A percentile compares a stretch with the other conserved stretches of the same genome.
Conservation (phyloP, 2,797 vertebrate genomes). For the Ctenopoma multispine region DNA sequence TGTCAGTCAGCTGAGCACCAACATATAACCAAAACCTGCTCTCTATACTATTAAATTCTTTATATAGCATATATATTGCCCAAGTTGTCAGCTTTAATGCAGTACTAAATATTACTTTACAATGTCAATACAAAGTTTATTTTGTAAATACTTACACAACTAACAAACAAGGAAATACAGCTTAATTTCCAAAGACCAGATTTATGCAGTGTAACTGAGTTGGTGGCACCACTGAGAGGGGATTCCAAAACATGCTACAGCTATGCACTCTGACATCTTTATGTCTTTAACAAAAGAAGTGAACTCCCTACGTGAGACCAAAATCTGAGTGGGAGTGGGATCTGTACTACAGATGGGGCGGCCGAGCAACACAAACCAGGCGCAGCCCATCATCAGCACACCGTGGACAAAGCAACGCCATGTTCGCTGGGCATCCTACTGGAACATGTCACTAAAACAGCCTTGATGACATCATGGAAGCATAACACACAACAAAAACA, state of each 20-base stretch:
- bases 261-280: constrained; percentile 26
- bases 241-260: constrained; percentile 16
- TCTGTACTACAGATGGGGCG: constrained; percentile 92
- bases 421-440: constrained; percentile 70
- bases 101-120: background rate
- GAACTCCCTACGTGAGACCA: constrained; percentile 50
- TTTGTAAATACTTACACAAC: background rate
- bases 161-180: background rate
- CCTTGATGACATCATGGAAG: constrained; percentile 79
- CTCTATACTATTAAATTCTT: background rate
- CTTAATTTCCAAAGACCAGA: constrained; percentile 9
- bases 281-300: constrained; percentile 22
- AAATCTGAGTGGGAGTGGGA: constrained; percentile 66
- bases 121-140: background rate
- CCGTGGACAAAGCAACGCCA: constrained; percentile 73
- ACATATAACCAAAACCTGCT: background rate
- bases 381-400: constrained; percentile 94
- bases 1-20: background rate
- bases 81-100: background rate
- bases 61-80: background rate
- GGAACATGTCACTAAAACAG: constrained; percentile 81
- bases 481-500: constrained; percentile 67
- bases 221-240: constrained; percentile 41
- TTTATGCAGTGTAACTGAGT: constrained; percentile 42
- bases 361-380: constrained; percentile 97